phyloP scores from a whole-genome alignment of 2,797 vertebrate species.

The Hephaestus fuliginosus region DNA sequence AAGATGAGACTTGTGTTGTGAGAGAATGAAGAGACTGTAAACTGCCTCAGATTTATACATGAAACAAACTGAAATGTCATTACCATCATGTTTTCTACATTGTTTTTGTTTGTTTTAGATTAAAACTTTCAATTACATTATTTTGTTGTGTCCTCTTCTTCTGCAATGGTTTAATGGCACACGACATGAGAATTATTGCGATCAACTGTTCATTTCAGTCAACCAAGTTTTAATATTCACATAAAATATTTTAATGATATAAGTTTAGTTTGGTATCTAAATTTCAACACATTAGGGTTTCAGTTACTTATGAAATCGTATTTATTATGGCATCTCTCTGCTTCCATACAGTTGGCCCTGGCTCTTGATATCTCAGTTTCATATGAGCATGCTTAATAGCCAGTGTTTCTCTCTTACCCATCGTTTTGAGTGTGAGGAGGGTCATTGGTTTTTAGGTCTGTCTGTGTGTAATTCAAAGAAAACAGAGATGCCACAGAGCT shows the following conservation, averaged over 20 bases:
- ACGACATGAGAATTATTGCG: no score
- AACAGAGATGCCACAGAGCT: background rate
- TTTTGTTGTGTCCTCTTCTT: background rate
- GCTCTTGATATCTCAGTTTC: background rate
- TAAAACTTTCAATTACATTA: background rate
- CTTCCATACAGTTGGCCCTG: background rate
- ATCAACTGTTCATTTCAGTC: no score
- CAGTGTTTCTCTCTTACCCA: background rate
- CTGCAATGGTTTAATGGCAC: background rate
- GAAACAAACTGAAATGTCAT: slow-evolving; percentile 1
- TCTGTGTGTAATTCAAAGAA: slow-evolving; percentile 13
- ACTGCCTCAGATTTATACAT: background rate
- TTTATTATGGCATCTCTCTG: background rate
- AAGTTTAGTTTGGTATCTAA: background rate
- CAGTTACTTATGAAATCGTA: background rate
- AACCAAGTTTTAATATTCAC: no score
- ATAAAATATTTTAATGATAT: background rate
- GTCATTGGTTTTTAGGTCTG: background rate
- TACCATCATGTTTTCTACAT: background rate
- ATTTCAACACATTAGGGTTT: background rate
- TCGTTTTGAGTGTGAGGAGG: background rate
- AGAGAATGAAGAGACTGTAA: background rate
- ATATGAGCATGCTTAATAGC: background rate
- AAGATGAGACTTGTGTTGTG: background rate
- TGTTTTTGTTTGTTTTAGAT: background rate